Evolutionary conservation across 2,888 invertebrate genomes (phyloP), one percentile per base, ranked within the genome.

Genomic region (Plagodis pulveraria): DNA sequence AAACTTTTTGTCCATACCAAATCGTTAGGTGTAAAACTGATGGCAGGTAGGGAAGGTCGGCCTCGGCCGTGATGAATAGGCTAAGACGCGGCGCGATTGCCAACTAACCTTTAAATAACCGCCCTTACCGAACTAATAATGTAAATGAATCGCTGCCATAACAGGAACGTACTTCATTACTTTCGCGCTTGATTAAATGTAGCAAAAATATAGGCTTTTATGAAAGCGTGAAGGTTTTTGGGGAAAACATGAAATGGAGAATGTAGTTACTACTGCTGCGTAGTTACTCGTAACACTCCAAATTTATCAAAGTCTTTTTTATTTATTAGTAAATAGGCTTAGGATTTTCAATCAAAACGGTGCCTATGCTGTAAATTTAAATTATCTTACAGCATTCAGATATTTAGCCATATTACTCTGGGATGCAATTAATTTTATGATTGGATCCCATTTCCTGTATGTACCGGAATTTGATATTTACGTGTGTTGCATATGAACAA

Each of bases 31-130:
- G 6, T 8, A 38, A 38, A 9, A 9, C 9, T 38, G 43, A 68
- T 69, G 69, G 65, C 76, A 78, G 79, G 80, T 79, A 77, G 68
- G 54, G 43, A 72, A 70, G 66, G 62, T 66, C 61, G 72, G 73
- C 74, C 79, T 78, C 68, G 74, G 65, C 63, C 67, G 74, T 84
- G 83, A 86, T 84, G 81, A 84, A 85, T 83, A 80, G 81, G 75
- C 63, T 65, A 68, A 65, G 62, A 83, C 79, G 83, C 80, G 80
- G 73, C 66, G 45, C 45, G 49, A 49, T 45, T 61, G 56, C 51
- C 50, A 62, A 62, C 65, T 62, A 80, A 68, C 69, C 76, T 66
- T 73, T 70, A 76, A 79, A 67, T 67, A 72, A 65, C 70, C 63
- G 55, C 67, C 62, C 65, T 67, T 58, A 61, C 65, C 70, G 54